Evolutionary conservation across 2,797 vertebrate species (phyloP).

Genomic region (Coregonus suidteri): DNA sequence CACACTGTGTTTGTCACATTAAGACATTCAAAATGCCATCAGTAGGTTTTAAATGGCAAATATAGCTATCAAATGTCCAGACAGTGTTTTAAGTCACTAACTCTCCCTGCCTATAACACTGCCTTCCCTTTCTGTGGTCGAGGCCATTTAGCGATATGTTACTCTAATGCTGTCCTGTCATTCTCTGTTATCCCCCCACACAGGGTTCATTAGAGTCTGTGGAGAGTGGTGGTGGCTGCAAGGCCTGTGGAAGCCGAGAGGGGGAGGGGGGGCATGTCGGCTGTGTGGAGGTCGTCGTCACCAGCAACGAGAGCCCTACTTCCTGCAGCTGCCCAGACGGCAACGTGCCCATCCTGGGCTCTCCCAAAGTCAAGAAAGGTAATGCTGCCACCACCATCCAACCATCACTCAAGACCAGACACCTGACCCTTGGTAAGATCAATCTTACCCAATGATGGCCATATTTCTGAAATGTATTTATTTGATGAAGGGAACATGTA

Average conservation of each 20-base stretch:
- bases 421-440: conserved; percentile 6
- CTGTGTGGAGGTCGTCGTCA: conserved; percentile 80
- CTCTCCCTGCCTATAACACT: too few species aligned
- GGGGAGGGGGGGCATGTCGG: conserved; percentile 78
- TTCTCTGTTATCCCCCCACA: neutral
- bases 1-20: too few species aligned
- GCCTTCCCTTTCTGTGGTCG: too few species aligned
- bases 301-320: conserved; percentile 75
- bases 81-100: too few species aligned
- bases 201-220: conserved; percentile 83
- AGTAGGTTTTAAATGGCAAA: too few species aligned
- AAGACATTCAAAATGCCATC: too few species aligned
- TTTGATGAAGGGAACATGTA: too few species aligned
- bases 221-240: conserved; percentile 80
- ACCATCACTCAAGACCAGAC: neutral
- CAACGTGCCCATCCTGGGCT: conserved; percentile 35
- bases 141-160: too few species aligned
- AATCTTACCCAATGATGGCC: neutral
- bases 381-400: conserved; percentile 13
- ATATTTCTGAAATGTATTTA: too few species aligned
- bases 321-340: conserved; percentile 85
- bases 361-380: conserved; percentile 87
- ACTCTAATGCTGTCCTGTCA: too few species aligned
- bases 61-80: too few species aligned
- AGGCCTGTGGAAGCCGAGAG: conserved; percentile 81